A percentile compares a stretch with the other conserved stretches of the same genome.
Evolutionary conservation across 2,113 vertebrate genomes (phyloP).

Genomic region (Rhabdomys dilectus): DNA sequence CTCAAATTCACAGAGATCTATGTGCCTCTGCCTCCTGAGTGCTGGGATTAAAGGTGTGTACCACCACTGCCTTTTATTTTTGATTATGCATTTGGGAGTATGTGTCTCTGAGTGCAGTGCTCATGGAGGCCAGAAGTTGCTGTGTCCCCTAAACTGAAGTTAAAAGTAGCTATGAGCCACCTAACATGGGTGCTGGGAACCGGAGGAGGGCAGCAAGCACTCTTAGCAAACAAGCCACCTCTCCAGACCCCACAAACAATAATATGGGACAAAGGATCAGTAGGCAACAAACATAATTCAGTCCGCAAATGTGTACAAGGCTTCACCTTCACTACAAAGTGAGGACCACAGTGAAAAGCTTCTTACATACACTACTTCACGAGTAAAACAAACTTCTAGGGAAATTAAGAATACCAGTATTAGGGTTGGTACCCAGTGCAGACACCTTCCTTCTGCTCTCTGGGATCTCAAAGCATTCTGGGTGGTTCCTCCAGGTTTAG

Average conservation of each 20-base stretch:
- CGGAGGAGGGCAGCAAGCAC: neutral
- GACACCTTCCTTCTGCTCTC: neutral
- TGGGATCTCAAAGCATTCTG: neutral
- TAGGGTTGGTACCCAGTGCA: no score
- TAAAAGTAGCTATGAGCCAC: neutral
- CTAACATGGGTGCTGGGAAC: neutral
- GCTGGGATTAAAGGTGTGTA: neutral
- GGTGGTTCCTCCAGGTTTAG: neutral
- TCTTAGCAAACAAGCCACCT: neutral
- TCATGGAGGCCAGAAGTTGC: neutral
- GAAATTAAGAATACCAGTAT: neutral
- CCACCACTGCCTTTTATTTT: neutral
- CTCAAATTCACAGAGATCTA: no score
- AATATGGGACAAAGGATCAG: neutral
- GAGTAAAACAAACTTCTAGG: neutral
- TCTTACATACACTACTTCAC: neutral
- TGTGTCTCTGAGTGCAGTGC: neutral
- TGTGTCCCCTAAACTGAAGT: neutral
- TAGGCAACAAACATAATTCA: neutral
- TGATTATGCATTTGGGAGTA: neutral
- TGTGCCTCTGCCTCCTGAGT: no score
- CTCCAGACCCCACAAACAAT: neutral
- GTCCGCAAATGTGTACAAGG: neutral
- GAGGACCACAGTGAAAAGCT: neutral
- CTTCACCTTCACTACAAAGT: neutral